Base-by-base conservation (phyloP, 2,797 vertebrate species). In the Moxostoma hubbsi region DNA sequence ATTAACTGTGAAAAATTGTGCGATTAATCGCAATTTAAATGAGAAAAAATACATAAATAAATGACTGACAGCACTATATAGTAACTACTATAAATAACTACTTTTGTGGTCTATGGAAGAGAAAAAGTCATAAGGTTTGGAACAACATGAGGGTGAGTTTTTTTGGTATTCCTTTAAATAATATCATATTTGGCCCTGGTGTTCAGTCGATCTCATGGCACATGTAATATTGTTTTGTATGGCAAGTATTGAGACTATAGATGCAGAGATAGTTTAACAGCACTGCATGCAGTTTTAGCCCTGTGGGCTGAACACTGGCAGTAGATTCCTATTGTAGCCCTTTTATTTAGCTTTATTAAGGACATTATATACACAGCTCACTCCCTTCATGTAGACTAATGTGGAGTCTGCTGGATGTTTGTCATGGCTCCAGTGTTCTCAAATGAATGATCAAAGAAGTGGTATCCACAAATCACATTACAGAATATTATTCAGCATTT, bases 381-480 rank as follows among this genome's bases (percentile, higher is more conserved):
- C 87, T 89, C 85, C 72, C 85, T 85, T 87, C 81, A 88, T 87
- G 86, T 87, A 87, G 88, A 89, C 86, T 82, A 86, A 85, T 84
- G 86, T 83, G 69, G 73, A 71, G 86, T 77, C 86, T 73, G 43
- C 24, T 51, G 81, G 85, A 83, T 88, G 72, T 90, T 88, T 88
- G 87, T 89, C 84, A 86, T 6, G 81, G 84, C 81, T 64, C 75
- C 81, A 81, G 66, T 68, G 59, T 75, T 79, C 53, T 79, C 81
- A 81, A 76, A 81, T 80, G 24, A 63, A 84, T 46, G 57, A 72
- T 59, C 71, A 65, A 36, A 80, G 55, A 5, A 82, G 68, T 50
- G 71, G 63, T 63, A 75, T 80, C 15, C 70, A 77, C 77, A 82
- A 72, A 82, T 77, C 47, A 6, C 74, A 59, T 83, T 82, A 75